A percentile compares a stretch with the other conserved stretches of the same genome.
phyloP scores from a whole-genome alignment of 1,140 invertebrate genomes.

The Zaprionus inermis region DNA sequence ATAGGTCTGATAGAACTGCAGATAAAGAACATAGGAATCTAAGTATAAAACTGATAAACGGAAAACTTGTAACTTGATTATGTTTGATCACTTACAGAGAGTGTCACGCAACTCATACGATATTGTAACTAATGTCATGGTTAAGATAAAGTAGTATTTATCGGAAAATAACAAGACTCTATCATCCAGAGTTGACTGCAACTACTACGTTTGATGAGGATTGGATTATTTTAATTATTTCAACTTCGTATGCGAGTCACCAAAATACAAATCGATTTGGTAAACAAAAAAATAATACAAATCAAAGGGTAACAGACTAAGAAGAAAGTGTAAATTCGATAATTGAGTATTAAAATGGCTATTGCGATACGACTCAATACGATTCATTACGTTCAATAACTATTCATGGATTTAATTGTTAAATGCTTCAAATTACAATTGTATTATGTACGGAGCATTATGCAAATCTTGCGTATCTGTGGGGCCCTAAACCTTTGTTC shows the following conservation, averaged over 20 bases:
- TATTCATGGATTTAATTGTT: slow-evolving; percentile 17
- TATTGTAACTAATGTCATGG: slow-evolving; percentile 47
- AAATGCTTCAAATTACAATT: slow-evolving; percentile 20
- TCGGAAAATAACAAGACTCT: slow-evolving; percentile 52
- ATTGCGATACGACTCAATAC: slow-evolving; percentile 18
- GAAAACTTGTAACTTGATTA: slow-evolving; percentile 45
- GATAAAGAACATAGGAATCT: slow-evolving; percentile 2
- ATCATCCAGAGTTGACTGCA: slow-evolving; percentile 51
- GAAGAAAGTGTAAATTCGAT: slow-evolving; percentile 36
- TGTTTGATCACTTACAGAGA: slow-evolving; percentile 24
- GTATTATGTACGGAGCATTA: slow-evolving; percentile 22
- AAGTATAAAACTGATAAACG: slow-evolving; percentile 18
- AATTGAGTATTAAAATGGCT: slow-evolving; percentile 52
- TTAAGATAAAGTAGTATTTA: slow-evolving; percentile 42
- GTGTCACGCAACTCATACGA: too few species aligned
- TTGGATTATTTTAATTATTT: slow-evolving; percentile 37
- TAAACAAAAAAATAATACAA: slow-evolving; percentile 59
- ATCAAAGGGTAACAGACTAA: slow-evolving; percentile 82
- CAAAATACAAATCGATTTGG: slow-evolving; percentile 59
- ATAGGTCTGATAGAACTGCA: slow-evolving; percentile 5
- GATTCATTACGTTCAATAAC: slow-evolving; percentile 23
- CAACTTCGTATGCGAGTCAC: slow-evolving; percentile 59
- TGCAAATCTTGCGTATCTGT: background rate
- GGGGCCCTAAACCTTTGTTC: slow-evolving; percentile 11
- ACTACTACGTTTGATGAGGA: slow-evolving; percentile 63